Evolutionary conservation across 2,888 invertebrate species (phyloP).

Genomic region (Zhuqinia jingwanae): DNA sequence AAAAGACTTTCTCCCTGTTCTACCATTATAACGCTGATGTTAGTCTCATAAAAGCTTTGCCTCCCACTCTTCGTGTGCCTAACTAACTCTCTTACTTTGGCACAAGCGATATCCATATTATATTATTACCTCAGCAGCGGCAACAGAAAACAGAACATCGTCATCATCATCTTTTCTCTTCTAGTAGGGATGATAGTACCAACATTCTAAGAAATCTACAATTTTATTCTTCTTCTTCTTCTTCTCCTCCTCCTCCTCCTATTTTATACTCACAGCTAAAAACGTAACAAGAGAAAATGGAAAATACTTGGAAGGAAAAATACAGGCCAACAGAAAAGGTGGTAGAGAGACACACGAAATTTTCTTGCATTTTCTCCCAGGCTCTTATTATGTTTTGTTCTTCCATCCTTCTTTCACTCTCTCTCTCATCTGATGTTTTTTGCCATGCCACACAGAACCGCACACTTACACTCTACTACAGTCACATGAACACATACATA

Average conservation of each 20-base stretch:
- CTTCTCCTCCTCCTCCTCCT: too few relatives aligned
- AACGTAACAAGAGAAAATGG: neutral
- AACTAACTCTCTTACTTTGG: constrained; percentile 39
- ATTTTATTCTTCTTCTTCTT: too few relatives aligned
- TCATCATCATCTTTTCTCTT: constrained; percentile 16
- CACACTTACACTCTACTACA: constrained; percentile 27
- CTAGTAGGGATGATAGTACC: too few relatives aligned
- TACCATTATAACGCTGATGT: constrained; percentile 18
- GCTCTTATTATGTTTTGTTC: neutral
- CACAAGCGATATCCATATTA: constrained; percentile 39
- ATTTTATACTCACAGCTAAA: too few relatives aligned
- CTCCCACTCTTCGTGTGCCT: constrained; percentile 7
- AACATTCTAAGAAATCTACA: neutral
- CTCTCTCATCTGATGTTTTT: constrained; percentile 61
- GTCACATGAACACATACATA: too few relatives aligned
- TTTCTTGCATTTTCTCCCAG: constrained; percentile 51
- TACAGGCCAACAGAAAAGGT: constrained; percentile 22
- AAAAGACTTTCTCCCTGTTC: constrained; percentile 22
- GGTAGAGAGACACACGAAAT: constrained; percentile 14
- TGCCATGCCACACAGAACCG: constrained; percentile 57
- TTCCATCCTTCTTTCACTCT: constrained; percentile 11
- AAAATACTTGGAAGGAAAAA: neutral
- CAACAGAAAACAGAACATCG: neutral
- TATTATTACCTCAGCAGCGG: constrained; percentile 38
- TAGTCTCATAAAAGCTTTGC: constrained; percentile 32